Evolutionary conservation across 2,113 vertebrate genomes (phyloP).

Genomic region (Sinocyclocheilus maitianheensis): DNA sequence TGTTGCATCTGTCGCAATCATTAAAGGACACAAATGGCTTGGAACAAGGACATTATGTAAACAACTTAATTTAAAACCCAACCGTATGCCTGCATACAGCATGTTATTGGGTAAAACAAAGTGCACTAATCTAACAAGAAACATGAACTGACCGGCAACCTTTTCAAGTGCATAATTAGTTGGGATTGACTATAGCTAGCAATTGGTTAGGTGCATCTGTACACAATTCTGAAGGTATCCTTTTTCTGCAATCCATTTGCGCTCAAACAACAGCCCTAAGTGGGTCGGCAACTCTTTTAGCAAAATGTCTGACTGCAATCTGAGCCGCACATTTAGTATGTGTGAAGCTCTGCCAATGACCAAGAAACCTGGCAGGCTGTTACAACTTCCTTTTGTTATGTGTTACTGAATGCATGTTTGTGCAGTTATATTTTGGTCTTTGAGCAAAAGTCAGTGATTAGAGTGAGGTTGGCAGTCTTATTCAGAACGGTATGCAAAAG

Average conservation of each 20-base stretch:
- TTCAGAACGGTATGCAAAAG: no score
- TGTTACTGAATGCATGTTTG: not conserved
- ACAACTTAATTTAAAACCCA: not conserved
- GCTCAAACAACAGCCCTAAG: not conserved
- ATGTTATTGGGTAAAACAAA: not conserved
- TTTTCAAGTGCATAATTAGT: constrained; percentile 22
- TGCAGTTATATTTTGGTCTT: not conserved
- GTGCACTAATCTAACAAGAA: not conserved
- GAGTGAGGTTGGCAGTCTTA: no score
- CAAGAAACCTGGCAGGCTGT: not conserved
- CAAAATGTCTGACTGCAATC: constrained; percentile 15
- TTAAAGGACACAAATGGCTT: constrained; percentile 27
- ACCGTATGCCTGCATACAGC: not conserved
- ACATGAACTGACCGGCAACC: not conserved
- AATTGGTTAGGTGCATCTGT: constrained; percentile 5
- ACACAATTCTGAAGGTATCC: not conserved
- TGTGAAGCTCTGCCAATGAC: constrained; percentile 18
- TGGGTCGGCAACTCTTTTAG: constrained; percentile 13
- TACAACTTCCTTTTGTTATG: not conserved
- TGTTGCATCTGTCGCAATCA: not conserved
- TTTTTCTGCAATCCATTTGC: not conserved
- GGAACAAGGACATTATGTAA: constrained; percentile 22
- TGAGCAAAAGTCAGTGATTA: not conserved
- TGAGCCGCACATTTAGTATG: not conserved
- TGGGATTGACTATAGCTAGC: not conserved